A percentile compares a stretch with the other conserved stretches of the same genome.
Evolutionary conservation across 92 coral and sea anemone species (phyloP).

Genomic region (Phenganax stokvisi): DNA sequence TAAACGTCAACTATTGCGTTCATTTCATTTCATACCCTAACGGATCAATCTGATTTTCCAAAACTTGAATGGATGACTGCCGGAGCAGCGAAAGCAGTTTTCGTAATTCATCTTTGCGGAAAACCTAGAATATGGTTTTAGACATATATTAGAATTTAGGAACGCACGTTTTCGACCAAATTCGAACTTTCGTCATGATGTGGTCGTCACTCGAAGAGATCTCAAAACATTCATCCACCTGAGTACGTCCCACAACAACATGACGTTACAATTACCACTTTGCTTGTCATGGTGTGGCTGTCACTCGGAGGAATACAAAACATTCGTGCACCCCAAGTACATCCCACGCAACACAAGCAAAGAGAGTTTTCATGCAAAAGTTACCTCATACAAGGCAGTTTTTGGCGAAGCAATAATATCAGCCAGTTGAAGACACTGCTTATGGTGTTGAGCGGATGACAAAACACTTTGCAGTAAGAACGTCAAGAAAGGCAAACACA

Average conservation of each 20-base stretch:
- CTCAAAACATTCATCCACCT: too few species aligned
- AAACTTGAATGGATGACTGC: constrained; percentile 65
- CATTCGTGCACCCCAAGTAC: too few species aligned
- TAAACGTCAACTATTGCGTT: background rate
- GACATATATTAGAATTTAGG: too few species aligned
- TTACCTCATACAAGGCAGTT: constrained; percentile 75
- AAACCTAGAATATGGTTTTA: constrained; percentile 56
- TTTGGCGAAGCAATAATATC: constrained; percentile 83
- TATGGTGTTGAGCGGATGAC: constrained; percentile 71
- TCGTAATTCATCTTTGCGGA: constrained; percentile 87
- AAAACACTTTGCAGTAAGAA: constrained; percentile 74
- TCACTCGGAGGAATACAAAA: background rate
- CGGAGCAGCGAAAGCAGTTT: constrained; percentile 68
- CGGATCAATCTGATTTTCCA: constrained; percentile 80
- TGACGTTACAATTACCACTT: too few species aligned
- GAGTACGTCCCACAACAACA: too few species aligned
- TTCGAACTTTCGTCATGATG: too few species aligned
- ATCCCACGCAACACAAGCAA: too few species aligned
- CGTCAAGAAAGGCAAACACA: constrained; percentile 81
- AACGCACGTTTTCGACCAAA: too few species aligned
- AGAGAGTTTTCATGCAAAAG: background rate
- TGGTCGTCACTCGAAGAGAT: too few species aligned
- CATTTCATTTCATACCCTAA: constrained; percentile 67
- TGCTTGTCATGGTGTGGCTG: too few species aligned
- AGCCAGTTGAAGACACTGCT: constrained; percentile 83